Evolutionary conservation across 1,140 invertebrate species (phyloP).

Genomic region (Panonychus citri): DNA sequence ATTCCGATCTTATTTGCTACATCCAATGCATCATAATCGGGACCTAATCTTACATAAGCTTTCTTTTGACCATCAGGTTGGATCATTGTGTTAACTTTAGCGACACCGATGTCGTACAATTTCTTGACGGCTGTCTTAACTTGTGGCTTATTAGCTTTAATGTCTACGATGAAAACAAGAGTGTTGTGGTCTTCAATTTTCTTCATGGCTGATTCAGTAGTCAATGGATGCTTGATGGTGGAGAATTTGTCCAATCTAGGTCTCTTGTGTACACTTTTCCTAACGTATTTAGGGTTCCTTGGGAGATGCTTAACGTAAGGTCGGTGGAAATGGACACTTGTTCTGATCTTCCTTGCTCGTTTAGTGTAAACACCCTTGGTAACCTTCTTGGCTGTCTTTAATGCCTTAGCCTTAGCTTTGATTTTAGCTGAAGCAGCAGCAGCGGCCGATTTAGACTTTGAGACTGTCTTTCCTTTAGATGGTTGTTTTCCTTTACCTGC

Average conservation of each 20-base stretch:
- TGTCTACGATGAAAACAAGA: constrained; percentile 91
- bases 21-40: constrained; percentile 96
- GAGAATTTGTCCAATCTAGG: constrained; percentile 70
- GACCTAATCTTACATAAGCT: constrained; percentile 83
- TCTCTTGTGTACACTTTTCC: no score
- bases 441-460: neutral
- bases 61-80: constrained; percentile 98
- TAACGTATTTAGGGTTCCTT: constrained; percentile 56
- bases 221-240: constrained; percentile 92
- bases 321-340: constrained; percentile 73
- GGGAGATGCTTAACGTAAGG: constrained; percentile 74
- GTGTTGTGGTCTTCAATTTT: constrained; percentile 99
- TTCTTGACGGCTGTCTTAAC: constrained; percentile 83
- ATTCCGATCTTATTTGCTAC: constrained; percentile 97
- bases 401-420: constrained; percentile 11
- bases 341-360: constrained; percentile 65
- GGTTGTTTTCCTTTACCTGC: neutral
- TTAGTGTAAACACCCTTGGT: constrained; percentile 72
- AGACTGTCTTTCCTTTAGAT: neutral
- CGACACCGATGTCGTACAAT: constrained; percentile 90
- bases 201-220: constrained; percentile 99
- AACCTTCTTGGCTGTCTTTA: constrained; percentile 27
- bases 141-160: constrained; percentile 88
- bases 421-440: neutral
- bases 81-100: constrained; percentile 91